Evolutionary conservation across 1,140 invertebrate species (phyloP), one percentile per base, ranked within the genome.

Genomic region (Zophobas morio): DNA sequence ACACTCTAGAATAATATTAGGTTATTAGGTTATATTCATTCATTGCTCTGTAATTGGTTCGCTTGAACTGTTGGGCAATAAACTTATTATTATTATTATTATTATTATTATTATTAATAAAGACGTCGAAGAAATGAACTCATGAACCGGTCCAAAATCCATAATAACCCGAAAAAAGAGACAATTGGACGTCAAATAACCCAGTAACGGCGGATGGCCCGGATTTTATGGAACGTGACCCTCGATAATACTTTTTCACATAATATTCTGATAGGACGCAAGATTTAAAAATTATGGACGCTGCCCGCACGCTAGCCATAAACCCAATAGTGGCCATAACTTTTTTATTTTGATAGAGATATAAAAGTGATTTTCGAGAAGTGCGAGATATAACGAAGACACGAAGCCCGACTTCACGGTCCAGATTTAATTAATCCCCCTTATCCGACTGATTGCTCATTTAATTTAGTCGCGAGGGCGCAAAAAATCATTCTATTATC

Each of bases 231-330:
- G 60, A 42, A 66, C 60, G 60, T 66, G 60, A 66, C 60, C 60
- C 37, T 66, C 60, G 60, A 66, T 66, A 66, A 66, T 66, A 66
- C 42, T 66, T 66, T 66, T 66, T 66, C 60, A 66, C 60, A 42
- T 66, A 66, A 66, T 66, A 66, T 66, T 42, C 60, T 42, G 60
- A 66, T 66, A 47, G 57, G 49, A 4, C 20, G n/a, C 4, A 63
- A 39, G 60, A 66, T 66, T 66, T 66, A 66, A 66, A 66, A 66
- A 66, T 66, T 40, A 66, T 42, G 60, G 56, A 60, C 35, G 60
- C 60, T 40, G 32, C 60, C 60, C 60, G 8, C 20, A 20, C n/a
- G 37, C 39, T 20, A 20, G 20, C 60, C 6, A 66, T 66, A 66
- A 66, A 66, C 35, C 33, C 6, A 42, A 40, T 42, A 66, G 60